Evolutionary conservation across 2,888 invertebrate species (phyloP).

Genomic region (Mythimna pallens): DNA sequence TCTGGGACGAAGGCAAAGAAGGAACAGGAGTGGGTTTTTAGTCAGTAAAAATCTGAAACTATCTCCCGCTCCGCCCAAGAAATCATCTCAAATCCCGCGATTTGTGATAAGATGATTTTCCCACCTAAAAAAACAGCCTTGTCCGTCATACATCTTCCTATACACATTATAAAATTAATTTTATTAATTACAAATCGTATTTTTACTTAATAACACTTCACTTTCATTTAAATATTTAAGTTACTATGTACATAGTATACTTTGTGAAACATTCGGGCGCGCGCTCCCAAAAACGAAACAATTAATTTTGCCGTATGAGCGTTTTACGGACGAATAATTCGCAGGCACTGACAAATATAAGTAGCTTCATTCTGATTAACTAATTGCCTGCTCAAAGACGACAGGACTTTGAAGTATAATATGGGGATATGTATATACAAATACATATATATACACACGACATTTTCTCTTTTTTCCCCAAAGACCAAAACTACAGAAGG

Average conservation of each 20-base stretch:
- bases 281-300: slow-evolving; percentile 47
- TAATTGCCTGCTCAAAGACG: slow-evolving; percentile 56
- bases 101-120: too few species aligned
- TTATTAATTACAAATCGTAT: slow-evolving; percentile 5
- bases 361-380: slow-evolving; percentile 43
- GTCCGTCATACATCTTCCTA: too few species aligned
- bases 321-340: slow-evolving; percentile 59
- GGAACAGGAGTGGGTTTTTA: too few species aligned
- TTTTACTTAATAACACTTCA: background rate
- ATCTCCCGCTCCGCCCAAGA: too few species aligned
- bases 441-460: background rate
- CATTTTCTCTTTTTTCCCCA: background rate
- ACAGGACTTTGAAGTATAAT: background rate
- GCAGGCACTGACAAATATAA: slow-evolving; percentile 55
- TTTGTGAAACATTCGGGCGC: slow-evolving; percentile 31
- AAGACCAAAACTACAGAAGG: too few species aligned
- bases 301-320: slow-evolving; percentile 55
- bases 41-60: too few species aligned
- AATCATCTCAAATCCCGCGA: too few species aligned
- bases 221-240: slow-evolving; percentile 37
- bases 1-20: too few species aligned
- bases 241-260: too few species aligned
- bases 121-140: too few species aligned
- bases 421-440: too few species aligned
- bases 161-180: too few species aligned